Conservation (phyloP, 2,888 invertebrate genomes). For the Lithodes maja region DNA sequence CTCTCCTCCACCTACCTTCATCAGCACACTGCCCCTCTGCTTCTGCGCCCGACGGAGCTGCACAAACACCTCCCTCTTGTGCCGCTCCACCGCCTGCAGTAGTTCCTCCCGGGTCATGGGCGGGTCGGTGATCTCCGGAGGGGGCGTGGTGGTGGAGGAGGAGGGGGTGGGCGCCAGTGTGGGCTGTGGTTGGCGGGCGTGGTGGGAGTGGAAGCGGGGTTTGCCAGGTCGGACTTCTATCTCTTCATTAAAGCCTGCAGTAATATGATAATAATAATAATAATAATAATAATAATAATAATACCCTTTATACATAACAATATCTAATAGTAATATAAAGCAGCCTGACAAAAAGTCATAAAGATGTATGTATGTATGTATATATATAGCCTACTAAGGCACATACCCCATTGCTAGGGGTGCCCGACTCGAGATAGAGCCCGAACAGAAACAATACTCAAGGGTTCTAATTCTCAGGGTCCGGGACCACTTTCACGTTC, state of each 20-base stretch:
- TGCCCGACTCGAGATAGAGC: too few species aligned
- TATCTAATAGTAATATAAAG: too few species aligned
- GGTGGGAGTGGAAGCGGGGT: constrained; percentile 30
- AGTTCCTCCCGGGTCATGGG: constrained; percentile 28
- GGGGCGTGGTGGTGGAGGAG: constrained; percentile 11
- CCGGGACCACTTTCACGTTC: too few species aligned
- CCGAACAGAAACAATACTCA: too few species aligned
- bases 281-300: too few species aligned
- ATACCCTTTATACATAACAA: too few species aligned
- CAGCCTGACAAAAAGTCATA: too few species aligned
- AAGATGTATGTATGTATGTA: too few species aligned
- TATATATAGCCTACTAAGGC: too few species aligned
- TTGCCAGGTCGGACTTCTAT: constrained; percentile 20
- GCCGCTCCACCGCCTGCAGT: constrained; percentile 32
- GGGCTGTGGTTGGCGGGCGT: background rate
- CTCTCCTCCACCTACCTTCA: constrained; percentile 41
- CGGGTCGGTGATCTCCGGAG: background rate
- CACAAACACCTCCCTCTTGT: constrained; percentile 52
- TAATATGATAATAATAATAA: too few species aligned
- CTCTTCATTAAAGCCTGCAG: background rate
- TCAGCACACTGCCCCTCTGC: constrained; percentile 61
- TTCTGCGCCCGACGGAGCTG: constrained; percentile 50
- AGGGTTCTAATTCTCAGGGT: too few species aligned
- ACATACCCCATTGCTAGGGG: too few species aligned
- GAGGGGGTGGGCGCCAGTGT: background rate